These are phyloP conservation scores for Axinella damicornis DNA, from an alignment of 37 sponge, comb jelly and placozoan genomes.

Conservation along the genomic window DNA sequence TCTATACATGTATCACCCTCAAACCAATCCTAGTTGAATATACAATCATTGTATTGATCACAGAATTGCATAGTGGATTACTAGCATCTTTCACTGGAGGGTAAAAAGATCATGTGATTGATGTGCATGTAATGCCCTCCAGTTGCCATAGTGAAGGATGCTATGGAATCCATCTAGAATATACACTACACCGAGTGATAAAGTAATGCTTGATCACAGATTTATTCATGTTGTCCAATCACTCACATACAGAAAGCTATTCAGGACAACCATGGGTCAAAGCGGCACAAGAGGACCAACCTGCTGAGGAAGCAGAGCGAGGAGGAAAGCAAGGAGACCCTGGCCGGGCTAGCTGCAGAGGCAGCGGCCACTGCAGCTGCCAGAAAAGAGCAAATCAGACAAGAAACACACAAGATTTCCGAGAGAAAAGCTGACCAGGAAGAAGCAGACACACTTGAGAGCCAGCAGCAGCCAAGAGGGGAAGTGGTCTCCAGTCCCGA, in stretches of 20 bases:
- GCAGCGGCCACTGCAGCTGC: conserved; percentile 38
- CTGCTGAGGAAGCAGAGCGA: conserved; percentile 33
- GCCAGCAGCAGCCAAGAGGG: background rate
- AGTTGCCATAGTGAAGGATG: no score
- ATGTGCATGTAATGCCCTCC: no score
- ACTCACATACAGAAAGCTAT: conserved; percentile 33
- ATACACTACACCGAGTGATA: no score
- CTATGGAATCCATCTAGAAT: no score
- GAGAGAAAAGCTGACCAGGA: background rate
- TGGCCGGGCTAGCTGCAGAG: conserved; percentile 51
- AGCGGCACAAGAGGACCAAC: conserved; percentile 2
- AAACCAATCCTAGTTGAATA: no score
- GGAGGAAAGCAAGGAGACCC: conserved; percentile 11
- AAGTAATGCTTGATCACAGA: no score
- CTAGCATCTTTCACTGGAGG: no score
- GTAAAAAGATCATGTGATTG: no score
- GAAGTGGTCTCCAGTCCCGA: background rate
- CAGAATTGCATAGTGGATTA: no score
- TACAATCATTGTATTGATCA: no score
- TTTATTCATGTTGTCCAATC: no score
- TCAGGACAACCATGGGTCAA: conserved; percentile 39
- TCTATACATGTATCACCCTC: no score
- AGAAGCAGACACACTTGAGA: background rate
- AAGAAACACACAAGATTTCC: background rate
- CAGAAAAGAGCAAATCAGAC: conserved; percentile 7